Percentiles rank a stretch among this genome's conserved stretches.
Conservation (phyloP, 2,113 vertebrate species). For the Lampris megalopsis region DNA sequence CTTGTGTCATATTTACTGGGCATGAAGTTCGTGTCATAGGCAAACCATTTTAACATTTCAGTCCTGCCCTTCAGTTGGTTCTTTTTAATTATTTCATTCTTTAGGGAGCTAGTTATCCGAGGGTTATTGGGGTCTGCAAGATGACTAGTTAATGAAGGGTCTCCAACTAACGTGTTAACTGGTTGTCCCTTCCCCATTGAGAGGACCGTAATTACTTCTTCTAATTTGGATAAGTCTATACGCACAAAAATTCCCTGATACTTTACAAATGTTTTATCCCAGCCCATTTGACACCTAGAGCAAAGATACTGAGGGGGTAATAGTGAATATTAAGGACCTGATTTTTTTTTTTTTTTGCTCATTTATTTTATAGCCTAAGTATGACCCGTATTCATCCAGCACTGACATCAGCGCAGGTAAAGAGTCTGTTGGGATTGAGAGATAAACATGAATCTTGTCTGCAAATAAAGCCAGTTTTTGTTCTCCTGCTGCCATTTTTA, state of each 20-base stretch:
- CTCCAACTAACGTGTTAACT: not conserved
- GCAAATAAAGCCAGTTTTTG: not conserved
- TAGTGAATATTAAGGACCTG: not conserved
- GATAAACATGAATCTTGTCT: not conserved
- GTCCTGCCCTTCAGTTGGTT: not conserved
- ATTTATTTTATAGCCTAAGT: no score
- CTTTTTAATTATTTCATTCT: not conserved
- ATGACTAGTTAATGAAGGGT: not conserved
- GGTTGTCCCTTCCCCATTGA: not conserved
- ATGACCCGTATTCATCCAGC: no score
- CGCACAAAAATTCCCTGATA: not conserved
- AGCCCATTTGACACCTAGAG: not conserved
- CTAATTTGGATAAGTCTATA: not conserved
- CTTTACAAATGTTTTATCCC: not conserved
- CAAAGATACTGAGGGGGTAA: not conserved
- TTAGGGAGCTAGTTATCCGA: not conserved
- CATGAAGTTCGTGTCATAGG: not conserved
- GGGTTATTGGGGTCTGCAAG: not conserved
- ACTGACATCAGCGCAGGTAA: not conserved
- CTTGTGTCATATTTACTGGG: no score
- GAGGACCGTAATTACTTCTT: not conserved
- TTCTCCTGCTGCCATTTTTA: no score
- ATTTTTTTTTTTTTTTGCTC: not conserved
- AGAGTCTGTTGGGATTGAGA: not conserved
- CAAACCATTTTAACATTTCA: not conserved